Percentiles rank a stretch among this genome's conserved stretches.
These are phyloP conservation scores for Scelioninae gen. 1 DNA, from an alignment of 2,888 invertebrate species.

Conservation along the genomic window DNA sequence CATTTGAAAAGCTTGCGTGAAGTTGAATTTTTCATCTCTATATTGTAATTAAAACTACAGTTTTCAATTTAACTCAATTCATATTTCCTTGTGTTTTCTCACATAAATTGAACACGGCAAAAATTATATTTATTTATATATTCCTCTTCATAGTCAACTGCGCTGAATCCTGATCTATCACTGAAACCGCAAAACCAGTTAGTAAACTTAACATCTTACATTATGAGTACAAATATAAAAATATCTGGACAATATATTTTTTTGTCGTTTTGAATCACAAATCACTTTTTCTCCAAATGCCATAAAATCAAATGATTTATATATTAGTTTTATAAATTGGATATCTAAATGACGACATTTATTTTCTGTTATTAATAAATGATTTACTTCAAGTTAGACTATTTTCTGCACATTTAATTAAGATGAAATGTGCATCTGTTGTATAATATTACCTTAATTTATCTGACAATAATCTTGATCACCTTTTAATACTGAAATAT, in stretches of 20 bases:
- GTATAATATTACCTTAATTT: conserved; percentile 9
- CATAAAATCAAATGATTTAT: no score
- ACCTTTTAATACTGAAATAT: conserved; percentile 24
- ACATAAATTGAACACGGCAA: no score
- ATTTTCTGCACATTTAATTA: conserved; percentile 4
- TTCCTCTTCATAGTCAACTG: no score
- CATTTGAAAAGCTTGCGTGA: conserved; percentile 62
- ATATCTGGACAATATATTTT: no score
- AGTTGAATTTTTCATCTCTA: conserved; percentile 59
- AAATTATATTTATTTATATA: no score
- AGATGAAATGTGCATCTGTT: background rate
- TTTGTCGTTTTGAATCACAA: no score
- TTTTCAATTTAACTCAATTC: conserved; percentile 47
- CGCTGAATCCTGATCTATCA: no score
- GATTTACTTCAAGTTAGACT: background rate
- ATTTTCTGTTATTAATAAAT: background rate
- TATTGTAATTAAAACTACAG: conserved; percentile 60
- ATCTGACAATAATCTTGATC: conserved; percentile 19
- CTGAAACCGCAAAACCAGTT: no score
- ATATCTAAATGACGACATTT: conserved; percentile 3
- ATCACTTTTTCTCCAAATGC: no score
- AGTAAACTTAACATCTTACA: no score
- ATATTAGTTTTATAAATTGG: background rate
- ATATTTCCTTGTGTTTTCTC: conserved; percentile 23
- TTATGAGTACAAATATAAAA: no score